phyloP scores from a whole-genome alignment of 2,888 invertebrate genomes.

The Apeira syringaria region DNA sequence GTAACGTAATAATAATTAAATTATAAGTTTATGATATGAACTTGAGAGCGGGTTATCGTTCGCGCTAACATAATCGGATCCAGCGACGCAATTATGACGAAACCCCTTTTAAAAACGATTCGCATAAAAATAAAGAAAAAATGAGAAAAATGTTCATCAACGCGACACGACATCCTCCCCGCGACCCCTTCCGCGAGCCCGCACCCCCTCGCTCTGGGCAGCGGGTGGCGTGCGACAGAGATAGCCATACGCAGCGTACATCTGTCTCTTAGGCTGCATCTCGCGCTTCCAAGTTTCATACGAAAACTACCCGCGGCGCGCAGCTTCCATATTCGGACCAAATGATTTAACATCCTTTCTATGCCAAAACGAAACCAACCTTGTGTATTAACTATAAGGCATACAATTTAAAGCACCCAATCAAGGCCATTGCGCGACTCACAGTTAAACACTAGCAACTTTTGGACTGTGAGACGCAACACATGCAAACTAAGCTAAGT shows the following conservation, averaged over 20 bases:
- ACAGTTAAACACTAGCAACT: slow-evolving; percentile 48
- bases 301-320: slow-evolving; percentile 81
- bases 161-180: slow-evolving; percentile 76
- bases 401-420: slow-evolving; percentile 7
- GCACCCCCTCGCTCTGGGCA: slow-evolving; percentile 62
- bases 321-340: slow-evolving; percentile 40
- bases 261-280: slow-evolving; percentile 65
- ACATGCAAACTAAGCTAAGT: slow-evolving; percentile 67
- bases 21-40: slow-evolving; percentile 10
- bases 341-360: slow-evolving; percentile 39
- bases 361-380: slow-evolving; percentile 24
- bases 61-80: slow-evolving; percentile 70
- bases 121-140: slow-evolving; percentile 81
- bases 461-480: slow-evolving; percentile 68
- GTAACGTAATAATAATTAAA: too few species aligned
- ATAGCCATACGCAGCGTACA: slow-evolving; percentile 45
- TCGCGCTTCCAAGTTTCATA: slow-evolving; percentile 78
- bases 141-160: slow-evolving; percentile 83
- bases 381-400: slow-evolving; percentile 5
- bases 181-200: slow-evolving; percentile 37
- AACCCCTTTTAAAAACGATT: slow-evolving; percentile 83
- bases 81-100: slow-evolving; percentile 80
- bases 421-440: slow-evolving; percentile 36
- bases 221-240: slow-evolving; percentile 67
- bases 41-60: slow-evolving; percentile 57